Conservation (phyloP, 2,888 invertebrate species). For the Cenopis cana region DNA sequence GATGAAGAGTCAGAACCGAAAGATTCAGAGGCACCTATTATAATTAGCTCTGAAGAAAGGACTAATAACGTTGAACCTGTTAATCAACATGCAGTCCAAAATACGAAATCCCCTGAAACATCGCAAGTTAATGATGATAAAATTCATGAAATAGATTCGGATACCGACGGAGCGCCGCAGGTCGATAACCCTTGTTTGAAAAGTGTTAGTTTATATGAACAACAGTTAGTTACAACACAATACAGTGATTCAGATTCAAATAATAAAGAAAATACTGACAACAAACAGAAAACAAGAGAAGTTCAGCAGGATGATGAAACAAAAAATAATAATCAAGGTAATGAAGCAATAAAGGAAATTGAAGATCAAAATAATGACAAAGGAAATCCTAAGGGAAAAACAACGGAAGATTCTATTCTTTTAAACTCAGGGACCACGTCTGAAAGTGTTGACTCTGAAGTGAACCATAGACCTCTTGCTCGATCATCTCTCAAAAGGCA, state of each 20-base stretch:
- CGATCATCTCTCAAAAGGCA: conserved; percentile 50
- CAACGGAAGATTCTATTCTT: conserved; percentile 54
- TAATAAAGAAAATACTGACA: conserved; percentile 49
- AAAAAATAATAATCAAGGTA: conserved; percentile 30
- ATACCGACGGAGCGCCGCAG: conserved; percentile 41
- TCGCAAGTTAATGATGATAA: neutral
- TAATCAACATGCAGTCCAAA: neutral
- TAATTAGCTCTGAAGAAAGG: neutral
- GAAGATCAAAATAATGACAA: conserved; percentile 20
- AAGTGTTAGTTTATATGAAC: conserved; percentile 70
- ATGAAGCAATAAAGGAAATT: conserved; percentile 31
- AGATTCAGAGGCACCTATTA: neutral
- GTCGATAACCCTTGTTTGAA: conserved; percentile 67
- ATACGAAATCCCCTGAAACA: neutral
- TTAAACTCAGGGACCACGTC: conserved; percentile 64
- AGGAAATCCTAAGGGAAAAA: conserved; percentile 18
- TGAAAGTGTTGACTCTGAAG: conserved; percentile 47
- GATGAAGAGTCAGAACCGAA: conserved; percentile 2
- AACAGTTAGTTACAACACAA: conserved; percentile 61
- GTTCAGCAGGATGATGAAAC: conserved; percentile 22
- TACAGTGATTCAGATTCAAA: conserved; percentile 61
- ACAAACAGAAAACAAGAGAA: conserved; percentile 1
- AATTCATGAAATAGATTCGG: conserved; percentile 13
- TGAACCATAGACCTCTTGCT: conserved; percentile 21
- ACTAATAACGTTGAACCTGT: conserved; percentile 4